A percentile compares a stretch with the other conserved stretches of the same genome.
phyloP scores from a whole-genome alignment of 2,113 vertebrate species.

The Pygoscelis antarcticus region DNA sequence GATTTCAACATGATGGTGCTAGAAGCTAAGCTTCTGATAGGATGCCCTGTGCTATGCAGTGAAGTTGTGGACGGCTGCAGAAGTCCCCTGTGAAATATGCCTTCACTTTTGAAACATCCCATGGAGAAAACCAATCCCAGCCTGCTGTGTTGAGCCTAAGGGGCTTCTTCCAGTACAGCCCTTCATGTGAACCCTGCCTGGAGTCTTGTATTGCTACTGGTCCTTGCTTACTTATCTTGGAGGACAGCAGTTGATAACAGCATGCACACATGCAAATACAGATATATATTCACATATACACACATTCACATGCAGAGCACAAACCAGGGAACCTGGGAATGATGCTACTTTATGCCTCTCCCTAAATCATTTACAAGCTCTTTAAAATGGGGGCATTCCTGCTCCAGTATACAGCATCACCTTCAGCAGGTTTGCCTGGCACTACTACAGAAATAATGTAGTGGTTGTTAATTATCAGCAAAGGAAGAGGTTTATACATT shows the following conservation, averaged over 20 bases:
- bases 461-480: background rate
- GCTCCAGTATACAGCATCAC: background rate
- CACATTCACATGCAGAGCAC: background rate
- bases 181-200: background rate
- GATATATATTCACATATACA: background rate
- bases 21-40: background rate
- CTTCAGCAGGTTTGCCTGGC: background rate
- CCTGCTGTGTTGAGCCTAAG: background rate
- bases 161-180: background rate
- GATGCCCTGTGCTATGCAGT: background rate
- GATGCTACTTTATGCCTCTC: background rate
- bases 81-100: background rate
- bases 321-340: background rate
- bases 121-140: background rate
- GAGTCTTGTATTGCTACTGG: background rate
- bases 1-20: background rate
- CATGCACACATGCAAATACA: accelerated
- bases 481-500: background rate
- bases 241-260: background rate
- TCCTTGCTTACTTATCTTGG: background rate
- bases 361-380: background rate
- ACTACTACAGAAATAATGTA: background rate
- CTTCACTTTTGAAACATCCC: background rate
- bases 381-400: background rate
- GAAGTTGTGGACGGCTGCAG: background rate